Percentiles rank a stretch among this genome's conserved stretches.
Evolutionary conservation across 2,888 invertebrate genomes (phyloP).

Genomic region (Leptinotarsa peninsularis): DNA sequence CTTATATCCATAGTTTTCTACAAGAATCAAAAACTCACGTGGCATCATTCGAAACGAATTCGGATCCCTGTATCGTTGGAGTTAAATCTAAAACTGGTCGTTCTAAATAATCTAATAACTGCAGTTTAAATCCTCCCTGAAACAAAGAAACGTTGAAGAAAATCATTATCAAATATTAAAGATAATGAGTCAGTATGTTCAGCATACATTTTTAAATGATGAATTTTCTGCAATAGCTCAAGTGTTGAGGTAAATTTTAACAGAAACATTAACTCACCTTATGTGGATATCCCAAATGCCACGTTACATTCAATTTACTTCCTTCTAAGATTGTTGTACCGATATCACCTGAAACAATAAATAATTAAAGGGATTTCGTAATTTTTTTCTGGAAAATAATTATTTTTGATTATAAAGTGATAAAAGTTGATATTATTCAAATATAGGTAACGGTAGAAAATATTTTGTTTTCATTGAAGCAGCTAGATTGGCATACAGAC

Average conservation of each 20-base stretch:
- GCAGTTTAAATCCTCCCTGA: slow-evolving; percentile 91
- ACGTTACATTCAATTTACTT: slow-evolving; percentile 87
- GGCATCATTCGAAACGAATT: slow-evolving; percentile 84
- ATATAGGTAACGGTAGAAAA: too few relatives aligned
- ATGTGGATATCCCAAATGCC: slow-evolving; percentile 95
- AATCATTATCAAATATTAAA: too few relatives aligned
- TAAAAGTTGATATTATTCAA: too few relatives aligned
- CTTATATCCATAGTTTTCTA: not conserved
- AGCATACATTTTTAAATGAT: too few relatives aligned
- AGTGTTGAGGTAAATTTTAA: not conserved
- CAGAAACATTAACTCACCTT: slow-evolving; percentile 71
- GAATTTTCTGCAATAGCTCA: too few relatives aligned
- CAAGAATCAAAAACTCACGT: slow-evolving; percentile 76
- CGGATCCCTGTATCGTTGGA: slow-evolving; percentile 82
- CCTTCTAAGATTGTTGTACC: slow-evolving; percentile 86
- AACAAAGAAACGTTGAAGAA: slow-evolving; percentile 6
- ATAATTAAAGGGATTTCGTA: too few relatives aligned
- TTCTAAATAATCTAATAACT: slow-evolving; percentile 87
- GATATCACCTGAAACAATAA: slow-evolving; percentile 74
- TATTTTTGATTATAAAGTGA: too few relatives aligned
- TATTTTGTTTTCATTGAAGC: too few relatives aligned
- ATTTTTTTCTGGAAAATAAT: too few relatives aligned
- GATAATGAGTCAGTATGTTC: too few relatives aligned
- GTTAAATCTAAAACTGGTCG: slow-evolving; percentile 87
- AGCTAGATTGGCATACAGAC: too few relatives aligned